Conservation (phyloP, 2,797 vertebrate genomes). For the Holocentrus rufus region DNA sequence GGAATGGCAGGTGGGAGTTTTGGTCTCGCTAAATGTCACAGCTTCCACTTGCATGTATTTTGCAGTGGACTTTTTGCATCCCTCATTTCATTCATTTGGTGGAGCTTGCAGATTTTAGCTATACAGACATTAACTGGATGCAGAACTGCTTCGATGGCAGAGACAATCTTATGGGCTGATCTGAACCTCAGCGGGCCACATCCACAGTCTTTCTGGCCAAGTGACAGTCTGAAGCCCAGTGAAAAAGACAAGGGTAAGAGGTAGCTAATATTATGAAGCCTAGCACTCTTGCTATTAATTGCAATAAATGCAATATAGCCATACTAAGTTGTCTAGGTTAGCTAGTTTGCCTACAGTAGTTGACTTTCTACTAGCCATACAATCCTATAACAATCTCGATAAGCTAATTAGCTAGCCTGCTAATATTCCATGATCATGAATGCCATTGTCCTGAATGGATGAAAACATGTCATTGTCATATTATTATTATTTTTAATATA, state of each 20-base stretch:
- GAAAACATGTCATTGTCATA: slow-evolving; percentile 22
- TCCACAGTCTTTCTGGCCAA: slow-evolving; percentile 55
- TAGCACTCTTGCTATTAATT: slow-evolving; percentile 60
- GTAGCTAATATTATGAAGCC: slow-evolving; percentile 70
- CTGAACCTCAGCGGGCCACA: slow-evolving; percentile 56
- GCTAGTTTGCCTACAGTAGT: slow-evolving; percentile 25
- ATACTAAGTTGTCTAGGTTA: slow-evolving; percentile 36
- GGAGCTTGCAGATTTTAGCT: slow-evolving; percentile 11
- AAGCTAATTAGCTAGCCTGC: slow-evolving; percentile 16
- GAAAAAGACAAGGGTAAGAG: slow-evolving; percentile 72
- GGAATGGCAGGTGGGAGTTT: slow-evolving; percentile 4
- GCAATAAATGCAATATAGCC: slow-evolving; percentile 31
- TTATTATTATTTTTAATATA: slow-evolving; percentile 9
- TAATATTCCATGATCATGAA: slow-evolving; percentile 24
- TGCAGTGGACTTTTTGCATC: slow-evolving; percentile 7
- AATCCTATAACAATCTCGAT: not conserved
- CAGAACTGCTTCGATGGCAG: slow-evolving; percentile 61
- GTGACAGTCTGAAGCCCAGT: slow-evolving; percentile 66
- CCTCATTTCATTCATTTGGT: slow-evolving; percentile 6
- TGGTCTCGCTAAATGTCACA: slow-evolving; percentile 11
- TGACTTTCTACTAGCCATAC: slow-evolving; percentile 27
- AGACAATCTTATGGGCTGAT: slow-evolving; percentile 50
- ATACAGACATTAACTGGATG: slow-evolving; percentile 41
- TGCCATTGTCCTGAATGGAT: slow-evolving; percentile 27
- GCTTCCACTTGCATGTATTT: slow-evolving; percentile 7